These are phyloP conservation scores for Amphimedon queenslandica DNA, from an alignment of 37 sponge, comb jelly and placozoan genomes.

Conservation along the genomic window DNA sequence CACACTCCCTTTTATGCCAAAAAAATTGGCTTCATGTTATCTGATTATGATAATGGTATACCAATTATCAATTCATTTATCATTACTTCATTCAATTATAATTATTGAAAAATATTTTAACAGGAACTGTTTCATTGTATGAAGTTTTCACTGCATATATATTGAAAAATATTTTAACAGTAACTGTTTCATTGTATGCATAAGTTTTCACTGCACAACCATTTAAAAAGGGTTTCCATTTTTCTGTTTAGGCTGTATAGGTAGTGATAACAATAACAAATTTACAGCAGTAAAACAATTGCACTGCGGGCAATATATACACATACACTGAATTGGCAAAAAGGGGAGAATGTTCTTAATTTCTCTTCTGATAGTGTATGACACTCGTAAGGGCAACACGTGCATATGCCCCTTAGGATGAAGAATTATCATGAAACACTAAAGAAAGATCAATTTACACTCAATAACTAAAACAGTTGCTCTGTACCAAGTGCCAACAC, in stretches of 20 bases:
- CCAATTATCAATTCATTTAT: slow-evolving; percentile 17
- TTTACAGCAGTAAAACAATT: slow-evolving; percentile 17
- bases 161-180: slow-evolving; percentile 8
- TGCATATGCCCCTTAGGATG: neutral
- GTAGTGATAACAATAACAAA: slow-evolving; percentile 26
- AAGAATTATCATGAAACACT: neutral
- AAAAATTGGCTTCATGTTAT: slow-evolving; percentile 30
- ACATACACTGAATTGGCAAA: slow-evolving; percentile 13
- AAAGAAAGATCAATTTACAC: neutral
- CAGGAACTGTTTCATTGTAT: no score
- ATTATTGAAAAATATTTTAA: no score
- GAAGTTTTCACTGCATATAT: no score
- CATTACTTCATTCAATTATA: slow-evolving; percentile 10
- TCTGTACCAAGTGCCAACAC: neutral
- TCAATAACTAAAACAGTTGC: neutral
- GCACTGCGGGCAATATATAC: slow-evolving; percentile 11
- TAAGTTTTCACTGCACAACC: slow-evolving; percentile 43
- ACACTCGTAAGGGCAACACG: slow-evolving; percentile 10
- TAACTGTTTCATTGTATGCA: slow-evolving; percentile 16
- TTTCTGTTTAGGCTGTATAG: slow-evolving; percentile 25
- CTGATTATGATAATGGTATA: slow-evolving; percentile 2
- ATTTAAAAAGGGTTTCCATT: neutral
- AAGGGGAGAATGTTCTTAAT: slow-evolving; percentile 4
- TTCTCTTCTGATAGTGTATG: slow-evolving; percentile 21
- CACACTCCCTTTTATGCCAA: no score